Evolutionary conservation across 1,140 invertebrate species (phyloP).

Genomic region (Radopholus similis): DNA sequence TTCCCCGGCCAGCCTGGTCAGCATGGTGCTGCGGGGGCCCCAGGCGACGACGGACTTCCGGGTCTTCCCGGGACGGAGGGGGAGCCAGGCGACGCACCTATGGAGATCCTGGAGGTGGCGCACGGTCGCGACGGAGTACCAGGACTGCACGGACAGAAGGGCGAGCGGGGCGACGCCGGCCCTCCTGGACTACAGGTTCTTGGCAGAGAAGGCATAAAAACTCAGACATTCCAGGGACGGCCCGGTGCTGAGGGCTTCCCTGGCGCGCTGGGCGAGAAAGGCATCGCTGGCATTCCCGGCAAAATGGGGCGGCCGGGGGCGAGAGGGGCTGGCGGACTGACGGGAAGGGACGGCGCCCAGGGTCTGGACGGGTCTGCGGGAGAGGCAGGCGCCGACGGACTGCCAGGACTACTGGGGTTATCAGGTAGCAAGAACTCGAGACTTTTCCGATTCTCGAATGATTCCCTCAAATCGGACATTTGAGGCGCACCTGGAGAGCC

Average conservation of each 20-base stretch:
- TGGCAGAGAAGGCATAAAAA: too few relatives aligned
- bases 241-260: constrained; percentile 23
- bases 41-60: constrained; percentile 20
- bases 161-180: constrained; percentile 9
- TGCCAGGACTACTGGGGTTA: constrained; percentile 35
- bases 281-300: constrained; percentile 36
- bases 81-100: not conserved
- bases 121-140: constrained; percentile 36
- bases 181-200: constrained; percentile 25
- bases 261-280: constrained; percentile 20
- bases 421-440: constrained; percentile 18
- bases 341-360: constrained; percentile 30
- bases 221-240: constrained; percentile 19
- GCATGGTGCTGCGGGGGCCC: constrained; percentile 1
- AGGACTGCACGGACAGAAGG: constrained; percentile 20
- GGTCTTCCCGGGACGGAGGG: constrained; percentile 16
- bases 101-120: constrained; percentile 15
- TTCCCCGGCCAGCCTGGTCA: constrained; percentile 24
- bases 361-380: constrained; percentile 60
- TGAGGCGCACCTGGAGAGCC: constrained; percentile 24
- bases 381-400: constrained; percentile 30
- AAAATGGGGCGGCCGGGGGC: constrained; percentile 46
- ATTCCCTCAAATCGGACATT: not conserved
- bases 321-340: constrained; percentile 14
- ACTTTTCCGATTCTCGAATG: not conserved